Base-by-base conservation (phyloP, 2,797 vertebrate species). In the Syngnathus acus region DNA sequence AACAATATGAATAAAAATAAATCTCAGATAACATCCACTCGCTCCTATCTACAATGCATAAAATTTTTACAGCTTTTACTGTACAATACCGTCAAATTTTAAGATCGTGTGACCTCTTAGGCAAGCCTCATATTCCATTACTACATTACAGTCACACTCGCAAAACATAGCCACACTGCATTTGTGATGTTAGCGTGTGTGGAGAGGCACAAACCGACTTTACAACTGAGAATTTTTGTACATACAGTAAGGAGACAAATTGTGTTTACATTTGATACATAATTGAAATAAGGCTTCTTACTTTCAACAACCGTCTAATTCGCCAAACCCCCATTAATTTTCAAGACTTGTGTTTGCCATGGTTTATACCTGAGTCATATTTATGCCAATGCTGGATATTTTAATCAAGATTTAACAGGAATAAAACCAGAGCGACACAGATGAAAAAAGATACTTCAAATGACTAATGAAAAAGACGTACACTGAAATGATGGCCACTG, bases 31-130 rank as follows among this genome's bases (percentile, higher is more conserved):
- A 13, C 58, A 40, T 60, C 19, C 65, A 73, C 69, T 78, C 67
- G 51, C 76, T 78, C 71, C 72, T 78, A 86, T 87, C 76, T 81
- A 83, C 72, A 89, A 67, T 73, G 74, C 81, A 89, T 87, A 88
- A 83, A 88, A 82, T 75, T 75, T 69, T 78, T 74, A 84, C 70
- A 79, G 69, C 79, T 74, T 78, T 74, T 76, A 71, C 74, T 83
- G 76, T 86, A 86, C 83, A 88, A 82, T 74, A 72, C 62, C 62
- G 77, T 70, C 64, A 80, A 80, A 75, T 53, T 65, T 65, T 76
- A 72, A 68, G 65, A 67, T 73, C 62, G 66, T 65, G 68, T 72
- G 76, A 86, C 76, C 72, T 77, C 53, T 68, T 71, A 75, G 26
- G 72, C 72, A 63, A 40, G 48, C 68, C 51, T 43, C 17, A 65